phyloP scores from a whole-genome alignment of 1,140 invertebrate genomes.

The Drosophila oshimai region DNA sequence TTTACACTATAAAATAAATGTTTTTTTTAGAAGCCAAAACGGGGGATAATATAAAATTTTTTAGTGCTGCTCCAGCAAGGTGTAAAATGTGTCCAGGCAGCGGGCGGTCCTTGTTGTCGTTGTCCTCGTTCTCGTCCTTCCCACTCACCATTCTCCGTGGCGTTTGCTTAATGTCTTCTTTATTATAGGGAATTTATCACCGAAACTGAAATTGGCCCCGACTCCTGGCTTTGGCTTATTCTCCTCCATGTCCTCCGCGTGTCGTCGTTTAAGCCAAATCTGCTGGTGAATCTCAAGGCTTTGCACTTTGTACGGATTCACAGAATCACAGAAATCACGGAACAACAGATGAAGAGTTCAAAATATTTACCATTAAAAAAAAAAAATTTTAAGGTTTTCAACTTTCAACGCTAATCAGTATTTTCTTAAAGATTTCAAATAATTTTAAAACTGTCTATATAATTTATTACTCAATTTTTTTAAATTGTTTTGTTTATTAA shows the following conservation, averaged over 20 bases:
- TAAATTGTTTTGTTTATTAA: no score
- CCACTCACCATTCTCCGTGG: constrained; percentile 30
- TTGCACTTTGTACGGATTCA: constrained; percentile 20
- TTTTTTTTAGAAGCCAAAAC: constrained; percentile 29
- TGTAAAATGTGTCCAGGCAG: constrained; percentile 55
- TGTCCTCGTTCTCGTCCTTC: constrained; percentile 47
- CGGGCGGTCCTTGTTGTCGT: constrained; percentile 62
- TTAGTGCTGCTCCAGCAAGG: constrained; percentile 51
- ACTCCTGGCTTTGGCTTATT: constrained; percentile 8
- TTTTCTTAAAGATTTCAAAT: no score
- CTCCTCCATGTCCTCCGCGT: constrained; percentile 6
- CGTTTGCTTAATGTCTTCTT: constrained; percentile 80
- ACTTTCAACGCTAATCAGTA: no score
- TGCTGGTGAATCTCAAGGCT: constrained; percentile 13
- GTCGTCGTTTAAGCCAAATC: constrained; percentile 27
- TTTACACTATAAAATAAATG: constrained; percentile 60
- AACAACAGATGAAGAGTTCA: not conserved
- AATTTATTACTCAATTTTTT: no score
- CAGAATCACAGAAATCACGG: no score
- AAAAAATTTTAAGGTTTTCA: no score
- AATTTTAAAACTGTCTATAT: no score
- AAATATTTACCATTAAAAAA: not conserved
- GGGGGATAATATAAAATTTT: constrained; percentile 62
- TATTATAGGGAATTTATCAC: constrained; percentile 79
- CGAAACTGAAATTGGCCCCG: constrained; percentile 72